Evolutionary conservation across 2,888 invertebrate genomes (phyloP), one percentile per base, ranked within the genome.

Genomic region (Caenorhabditis sp.): DNA sequence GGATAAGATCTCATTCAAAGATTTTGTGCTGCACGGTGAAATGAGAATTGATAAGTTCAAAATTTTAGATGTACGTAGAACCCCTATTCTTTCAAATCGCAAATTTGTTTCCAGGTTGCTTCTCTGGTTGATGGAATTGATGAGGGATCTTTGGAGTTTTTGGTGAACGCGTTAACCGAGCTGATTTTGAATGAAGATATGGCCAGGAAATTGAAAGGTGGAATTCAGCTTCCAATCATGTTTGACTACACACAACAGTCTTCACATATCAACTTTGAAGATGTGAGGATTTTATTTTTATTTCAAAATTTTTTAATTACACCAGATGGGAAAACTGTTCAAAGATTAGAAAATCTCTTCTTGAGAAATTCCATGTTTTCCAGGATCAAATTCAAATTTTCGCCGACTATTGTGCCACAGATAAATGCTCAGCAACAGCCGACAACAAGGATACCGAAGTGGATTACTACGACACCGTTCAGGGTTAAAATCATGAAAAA

Each of bases 141-240:
- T 68, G 86, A 83, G 66, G 77, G 79, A 51, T 84, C 83, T 0
- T 75, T 86, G 62, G 86, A 86, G 61, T 86, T 86, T 62, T 70
- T 86, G 36, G 84, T 86, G 8, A 86, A 86, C 65, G 86, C 86
- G 1, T 74, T 86, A 14, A 86, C 84, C 23, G 86, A 86, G 37
- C 66, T 86, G 58, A 84, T 86, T 62, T 79, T 86, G 31, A 83
- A 84, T 36, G 86, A 86, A 49, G 86, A 86, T 57, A 86, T 86
- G 81, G 78, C 82, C 3, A 81, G 83, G 66, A 86, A 86, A 66
- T 66, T 86, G 58, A 84, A 84, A 68, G 84, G 84, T 65, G 79
- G 71, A 17, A 83, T 86, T 57, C 83, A 82, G 31, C 69, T 86
- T 36, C 86, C 86, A 19, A 86, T 86, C 21, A 78, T 86, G 63